phyloP scores from a whole-genome alignment of 2,113 vertebrate genomes.

The Sander vitreus region DNA sequence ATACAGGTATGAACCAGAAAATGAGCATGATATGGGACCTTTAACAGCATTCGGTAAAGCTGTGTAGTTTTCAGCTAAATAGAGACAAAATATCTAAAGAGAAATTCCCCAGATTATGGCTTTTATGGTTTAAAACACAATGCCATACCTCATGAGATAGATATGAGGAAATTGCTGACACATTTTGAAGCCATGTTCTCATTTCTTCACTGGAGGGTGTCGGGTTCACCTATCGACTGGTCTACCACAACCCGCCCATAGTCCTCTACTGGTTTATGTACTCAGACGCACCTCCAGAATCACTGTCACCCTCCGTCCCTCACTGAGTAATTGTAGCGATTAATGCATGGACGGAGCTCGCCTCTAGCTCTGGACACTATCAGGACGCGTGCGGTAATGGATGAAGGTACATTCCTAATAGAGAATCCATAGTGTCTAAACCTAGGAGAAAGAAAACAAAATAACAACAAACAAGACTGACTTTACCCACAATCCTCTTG shows the following conservation, averaged over 20 bases:
- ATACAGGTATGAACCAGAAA: no score
- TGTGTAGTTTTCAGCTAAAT: not conserved
- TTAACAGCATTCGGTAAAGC: not conserved
- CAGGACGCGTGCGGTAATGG: constrained; percentile 56
- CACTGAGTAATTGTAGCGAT: constrained; percentile 70
- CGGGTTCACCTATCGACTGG: constrained; percentile 54
- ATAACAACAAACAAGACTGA: constrained; percentile 35
- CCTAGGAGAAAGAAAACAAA: not conserved
- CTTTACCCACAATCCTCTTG: constrained; percentile 74
- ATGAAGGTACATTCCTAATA: constrained; percentile 59
- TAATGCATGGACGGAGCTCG: constrained; percentile 62
- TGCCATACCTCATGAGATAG: not conserved
- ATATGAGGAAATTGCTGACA: constrained; percentile 28
- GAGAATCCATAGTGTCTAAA: constrained; percentile 62
- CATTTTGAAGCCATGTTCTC: constrained; percentile 2
- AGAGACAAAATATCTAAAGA: not conserved
- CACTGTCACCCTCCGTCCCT: constrained; percentile 42
- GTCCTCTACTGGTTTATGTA: constrained; percentile 21
- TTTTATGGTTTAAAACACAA: not conserved
- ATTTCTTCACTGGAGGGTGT: constrained; percentile 37
- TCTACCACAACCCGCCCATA: not conserved
- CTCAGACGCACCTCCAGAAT: constrained; percentile 54
- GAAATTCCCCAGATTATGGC: not conserved
- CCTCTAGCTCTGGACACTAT: constrained; percentile 64
- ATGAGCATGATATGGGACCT: no score